These are phyloP conservation scores for Hydrolagus affinis DNA, from an alignment of 2,113 vertebrate species.

Conservation along the genomic window DNA sequence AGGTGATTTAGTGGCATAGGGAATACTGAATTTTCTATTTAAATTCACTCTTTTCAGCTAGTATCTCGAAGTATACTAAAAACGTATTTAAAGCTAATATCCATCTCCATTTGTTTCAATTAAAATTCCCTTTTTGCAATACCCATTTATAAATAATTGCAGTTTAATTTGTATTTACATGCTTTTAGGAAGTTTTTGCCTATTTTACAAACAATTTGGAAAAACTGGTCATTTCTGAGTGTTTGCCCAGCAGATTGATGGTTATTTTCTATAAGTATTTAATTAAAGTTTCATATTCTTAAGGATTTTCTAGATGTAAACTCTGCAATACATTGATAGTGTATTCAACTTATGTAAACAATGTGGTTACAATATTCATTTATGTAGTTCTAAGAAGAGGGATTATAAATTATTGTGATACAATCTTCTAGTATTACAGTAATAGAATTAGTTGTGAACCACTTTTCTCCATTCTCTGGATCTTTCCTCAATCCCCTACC, in stretches of 20 bases:
- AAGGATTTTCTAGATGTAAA: neutral
- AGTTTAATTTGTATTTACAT: neutral
- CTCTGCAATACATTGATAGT: neutral
- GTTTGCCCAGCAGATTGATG: neutral
- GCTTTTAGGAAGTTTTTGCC: neutral
- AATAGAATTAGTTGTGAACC: too few relatives aligned
- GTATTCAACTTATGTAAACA: neutral
- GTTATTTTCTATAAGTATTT: neutral
- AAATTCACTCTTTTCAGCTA: too few relatives aligned
- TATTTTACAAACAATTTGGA: neutral
- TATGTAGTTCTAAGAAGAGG: too few relatives aligned
- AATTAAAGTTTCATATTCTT: neutral
- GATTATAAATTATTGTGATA: too few relatives aligned
- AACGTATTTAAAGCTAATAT: neutral
- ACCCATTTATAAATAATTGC: neutral
- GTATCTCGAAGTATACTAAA: neutral
- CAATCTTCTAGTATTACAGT: too few relatives aligned
- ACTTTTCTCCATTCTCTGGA: too few relatives aligned
- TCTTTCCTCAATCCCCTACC: too few relatives aligned
- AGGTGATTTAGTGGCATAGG: neutral
- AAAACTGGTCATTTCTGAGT: neutral
- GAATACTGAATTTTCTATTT: neutral
- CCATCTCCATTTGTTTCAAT: too few relatives aligned
- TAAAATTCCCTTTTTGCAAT: neutral
- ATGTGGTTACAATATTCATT: too few relatives aligned